These are phyloP conservation scores for Dolichallabes microphthalmus DNA, from an alignment of 2,113 vertebrate species.

Conservation along the genomic window DNA sequence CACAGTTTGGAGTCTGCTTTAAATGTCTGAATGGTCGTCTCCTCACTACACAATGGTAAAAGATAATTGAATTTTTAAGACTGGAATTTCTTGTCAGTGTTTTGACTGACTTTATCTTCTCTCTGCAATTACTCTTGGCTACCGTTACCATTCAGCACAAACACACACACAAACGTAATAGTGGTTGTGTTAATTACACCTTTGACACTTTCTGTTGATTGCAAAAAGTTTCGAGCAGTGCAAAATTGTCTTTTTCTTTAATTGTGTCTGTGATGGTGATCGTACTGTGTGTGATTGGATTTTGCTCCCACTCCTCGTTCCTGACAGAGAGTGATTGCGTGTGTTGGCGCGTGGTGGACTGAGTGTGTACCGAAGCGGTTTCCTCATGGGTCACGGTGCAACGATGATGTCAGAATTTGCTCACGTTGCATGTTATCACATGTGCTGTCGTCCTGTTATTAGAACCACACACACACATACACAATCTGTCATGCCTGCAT, in stretches of 20 bases:
- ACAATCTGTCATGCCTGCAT: neutral
- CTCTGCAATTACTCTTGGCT: neutral
- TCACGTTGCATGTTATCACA: slow-evolving; percentile 5
- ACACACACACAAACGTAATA: neutral
- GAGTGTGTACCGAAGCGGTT: neutral
- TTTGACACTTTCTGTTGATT: neutral
- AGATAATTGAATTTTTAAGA: neutral
- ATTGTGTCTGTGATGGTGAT: neutral
- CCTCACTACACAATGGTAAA: neutral
- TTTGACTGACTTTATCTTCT: neutral
- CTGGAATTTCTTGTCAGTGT: neutral
- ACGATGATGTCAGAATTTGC: slow-evolving; percentile 33
- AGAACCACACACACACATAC: neutral
- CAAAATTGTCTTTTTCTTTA: neutral
- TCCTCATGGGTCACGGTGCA: neutral
- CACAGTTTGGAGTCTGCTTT: neutral
- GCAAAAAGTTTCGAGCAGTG: neutral
- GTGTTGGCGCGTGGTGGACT: neutral
- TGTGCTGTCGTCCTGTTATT: slow-evolving; percentile 3
- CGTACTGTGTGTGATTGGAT: neutral
- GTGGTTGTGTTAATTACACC: neutral
- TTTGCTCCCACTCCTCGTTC: slow-evolving; percentile 18
- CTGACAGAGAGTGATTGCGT: slow-evolving; percentile 1
- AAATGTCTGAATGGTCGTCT: neutral
- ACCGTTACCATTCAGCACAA: neutral